phyloP scores from a whole-genome alignment of 1,140 invertebrate species.

The Acromyrmex echinatior region DNA sequence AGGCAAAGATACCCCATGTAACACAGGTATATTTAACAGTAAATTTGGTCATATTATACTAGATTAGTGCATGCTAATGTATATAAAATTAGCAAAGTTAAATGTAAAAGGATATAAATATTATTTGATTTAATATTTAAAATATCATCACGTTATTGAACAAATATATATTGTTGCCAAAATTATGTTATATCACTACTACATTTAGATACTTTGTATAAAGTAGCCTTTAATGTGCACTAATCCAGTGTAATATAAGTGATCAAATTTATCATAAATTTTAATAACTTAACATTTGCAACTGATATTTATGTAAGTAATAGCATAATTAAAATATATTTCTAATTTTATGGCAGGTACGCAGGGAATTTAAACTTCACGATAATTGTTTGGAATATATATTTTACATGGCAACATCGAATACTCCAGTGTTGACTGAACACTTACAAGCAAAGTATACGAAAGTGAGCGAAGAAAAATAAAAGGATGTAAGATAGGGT shows the following conservation, averaged over 20 bases:
- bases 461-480: conserved; percentile 72
- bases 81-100: too few relatives aligned
- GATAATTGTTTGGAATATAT: conserved; percentile 86
- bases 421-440: conserved; percentile 44
- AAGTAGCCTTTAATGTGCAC: too few relatives aligned
- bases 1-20: conserved; percentile 86
- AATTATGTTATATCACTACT: too few relatives aligned
- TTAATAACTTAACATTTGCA: neutral
- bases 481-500: neutral
- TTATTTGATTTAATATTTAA: too few relatives aligned
- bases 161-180: too few relatives aligned
- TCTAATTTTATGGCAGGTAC: conserved; percentile 74
- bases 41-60: too few relatives aligned
- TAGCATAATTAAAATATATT: neutral
- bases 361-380: conserved; percentile 85
- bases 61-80: too few relatives aligned
- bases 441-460: conserved; percentile 51
- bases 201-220: too few relatives aligned
- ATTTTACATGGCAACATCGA: conserved; percentile 88
- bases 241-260: too few relatives aligned
- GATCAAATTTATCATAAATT: neutral
- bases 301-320: neutral
- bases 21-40: conserved; percentile 80
- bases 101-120: too few relatives aligned
- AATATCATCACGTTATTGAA: too few relatives aligned